These are phyloP conservation scores for Lamellibrachia luymesi DNA, from an alignment of 1,140 invertebrate genomes.

Conservation along the genomic window DNA sequence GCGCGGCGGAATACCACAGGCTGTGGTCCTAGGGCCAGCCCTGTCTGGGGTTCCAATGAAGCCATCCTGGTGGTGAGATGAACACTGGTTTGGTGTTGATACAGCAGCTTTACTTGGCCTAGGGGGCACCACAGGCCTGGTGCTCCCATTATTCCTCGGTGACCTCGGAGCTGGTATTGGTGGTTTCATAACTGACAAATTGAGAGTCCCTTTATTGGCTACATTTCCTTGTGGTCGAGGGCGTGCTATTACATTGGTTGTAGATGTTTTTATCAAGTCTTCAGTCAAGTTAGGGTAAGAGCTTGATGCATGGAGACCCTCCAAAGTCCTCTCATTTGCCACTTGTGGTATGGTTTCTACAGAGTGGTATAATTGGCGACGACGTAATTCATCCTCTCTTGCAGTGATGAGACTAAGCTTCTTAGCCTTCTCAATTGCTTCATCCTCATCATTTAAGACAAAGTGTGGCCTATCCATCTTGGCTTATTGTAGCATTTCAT, in stretches of 20 bases:
- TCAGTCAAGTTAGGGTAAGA: background rate
- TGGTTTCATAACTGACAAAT: background rate
- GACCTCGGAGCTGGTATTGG: background rate
- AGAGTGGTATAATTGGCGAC: background rate
- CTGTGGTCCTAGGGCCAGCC: background rate
- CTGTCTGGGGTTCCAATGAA: background rate
- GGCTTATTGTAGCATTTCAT: background rate
- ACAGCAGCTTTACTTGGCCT: background rate
- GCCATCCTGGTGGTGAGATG: background rate
- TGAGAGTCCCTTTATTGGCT: background rate
- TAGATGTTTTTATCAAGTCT: background rate
- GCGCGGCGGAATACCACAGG: background rate
- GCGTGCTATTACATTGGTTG: background rate
- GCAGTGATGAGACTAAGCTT: slow-evolving; percentile 25
- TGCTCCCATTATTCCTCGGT: background rate
- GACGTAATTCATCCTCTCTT: slow-evolving; percentile 22
- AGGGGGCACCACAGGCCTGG: background rate
- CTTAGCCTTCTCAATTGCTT: slow-evolving; percentile 22
- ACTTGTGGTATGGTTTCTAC: slow-evolving; percentile 6
- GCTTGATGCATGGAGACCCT: background rate
- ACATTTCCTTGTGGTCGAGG: slow-evolving; percentile 4
- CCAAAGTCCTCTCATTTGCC: background rate
- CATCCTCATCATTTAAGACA: slow-evolving; percentile 3
- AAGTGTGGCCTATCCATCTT: background rate
- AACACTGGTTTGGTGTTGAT: background rate